Evolutionary conservation across 2,797 vertebrate species (phyloP), one percentile per base, ranked within the genome.

Genomic region (Poecilia velifera): DNA sequence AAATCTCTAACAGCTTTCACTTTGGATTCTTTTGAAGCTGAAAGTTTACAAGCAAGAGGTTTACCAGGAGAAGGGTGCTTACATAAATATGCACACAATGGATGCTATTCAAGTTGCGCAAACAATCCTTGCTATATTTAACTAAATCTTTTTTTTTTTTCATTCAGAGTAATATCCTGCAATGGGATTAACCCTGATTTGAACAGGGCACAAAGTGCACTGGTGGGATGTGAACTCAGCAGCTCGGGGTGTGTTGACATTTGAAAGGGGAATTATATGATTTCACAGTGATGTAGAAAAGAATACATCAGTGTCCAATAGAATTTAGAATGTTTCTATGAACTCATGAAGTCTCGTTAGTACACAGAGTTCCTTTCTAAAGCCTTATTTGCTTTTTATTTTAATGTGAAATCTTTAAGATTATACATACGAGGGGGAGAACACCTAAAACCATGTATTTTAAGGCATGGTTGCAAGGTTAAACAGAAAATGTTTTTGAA

Each of bases 41-140:
- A 68, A 55, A 1, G 4, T 71, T 82, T 62, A 57, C 77, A 74
- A 74, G 81, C 45, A 76, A 78, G 62, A 72, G 76, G 46, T 83
- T 84, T 80, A 84, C 76, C 76, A 75, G 45, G 70, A 90, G 41
- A 12, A 22, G 70, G 55, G n/a, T 0, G 51, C 86, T 94, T 92
- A 87, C 81, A 85, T 87, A 79, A 90, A 79, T 78, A 79, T 72
- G 4, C 8, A 84, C 68, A 94, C 93, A 94, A 94, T 90, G 80
- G 74, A 76, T n/a, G 5, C 86, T 77, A 88, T 94, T 94, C 88
- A 94, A 68, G 51, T 49, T 59, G 49, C 72, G 79, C 73, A 86
- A 66, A 87, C 22, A 91, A 80, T 62, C 0, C 66, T 43, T 78
- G 82, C 91, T 95, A 95, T 93, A 88, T 94, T 95, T 94, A 94